Evolutionary conservation across 2,797 vertebrate genomes (phyloP).

Genomic region (Babyrousa celebensis): DNA sequence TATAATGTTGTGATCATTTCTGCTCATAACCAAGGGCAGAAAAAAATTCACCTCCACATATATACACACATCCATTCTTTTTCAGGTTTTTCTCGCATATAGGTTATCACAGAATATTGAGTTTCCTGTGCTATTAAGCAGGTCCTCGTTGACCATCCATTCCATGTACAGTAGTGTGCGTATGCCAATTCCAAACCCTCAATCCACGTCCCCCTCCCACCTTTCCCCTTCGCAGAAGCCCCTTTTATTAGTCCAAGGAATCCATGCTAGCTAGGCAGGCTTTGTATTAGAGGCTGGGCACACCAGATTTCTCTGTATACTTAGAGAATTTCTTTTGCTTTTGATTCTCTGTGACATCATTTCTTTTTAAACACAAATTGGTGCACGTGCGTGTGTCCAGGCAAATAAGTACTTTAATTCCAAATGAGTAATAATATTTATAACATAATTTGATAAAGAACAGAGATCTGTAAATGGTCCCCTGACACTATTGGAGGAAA

Average conservation of each 20-base stretch:
- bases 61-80: too few species aligned
- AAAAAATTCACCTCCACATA: too few species aligned
- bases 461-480: neutral
- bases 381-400: neutral
- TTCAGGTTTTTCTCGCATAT: too few species aligned
- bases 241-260: slow-evolving; percentile 7
- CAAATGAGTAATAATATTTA: slow-evolving; percentile 53
- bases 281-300: neutral
- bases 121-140: too few species aligned
- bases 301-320: neutral
- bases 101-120: too few species aligned
- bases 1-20: too few species aligned
- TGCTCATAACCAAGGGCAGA: too few species aligned
- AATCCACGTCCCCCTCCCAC: too few species aligned
- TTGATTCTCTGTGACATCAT: neutral
- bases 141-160: too few species aligned
- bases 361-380: slow-evolving; percentile 53
- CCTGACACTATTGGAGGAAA: neutral
- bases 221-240: neutral
- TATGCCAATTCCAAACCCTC: too few species aligned
- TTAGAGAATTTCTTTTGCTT: slow-evolving; percentile 22
- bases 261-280: neutral
- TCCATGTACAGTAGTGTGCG: too few species aligned
- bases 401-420: slow-evolving; percentile 33
- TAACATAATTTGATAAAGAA: slow-evolving; percentile 44